A percentile compares a stretch with the other conserved stretches of the same genome.
Conservation (phyloP, 1,140 invertebrate genomes). For the Hesperophylax magnus region DNA sequence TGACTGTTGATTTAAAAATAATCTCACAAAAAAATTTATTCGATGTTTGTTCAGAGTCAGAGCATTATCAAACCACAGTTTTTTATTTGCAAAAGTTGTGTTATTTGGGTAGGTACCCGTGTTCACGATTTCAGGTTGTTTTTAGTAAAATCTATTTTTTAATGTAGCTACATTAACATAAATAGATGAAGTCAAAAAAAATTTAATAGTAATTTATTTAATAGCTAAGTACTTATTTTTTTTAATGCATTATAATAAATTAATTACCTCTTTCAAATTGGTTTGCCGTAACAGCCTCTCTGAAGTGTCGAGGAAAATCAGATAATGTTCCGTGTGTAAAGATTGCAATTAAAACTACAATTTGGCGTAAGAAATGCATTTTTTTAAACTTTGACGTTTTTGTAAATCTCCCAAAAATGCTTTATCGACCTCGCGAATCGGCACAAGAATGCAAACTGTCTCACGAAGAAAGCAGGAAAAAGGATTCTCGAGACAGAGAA, state of each 20-base stretch:
- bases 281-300: not conserved
- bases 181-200: no score
- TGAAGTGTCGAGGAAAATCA: not conserved
- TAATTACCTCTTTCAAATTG: slow-evolving; percentile 16
- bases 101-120: no score
- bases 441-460: not conserved
- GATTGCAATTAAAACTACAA: not conserved
- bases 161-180: no score
- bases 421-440: slow-evolving; percentile 9
- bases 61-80: no score
- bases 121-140: no score
- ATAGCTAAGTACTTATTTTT: not conserved
- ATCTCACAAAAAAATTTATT: no score
- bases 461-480: no score
- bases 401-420: not conserved
- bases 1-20: no score
- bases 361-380: not conserved
- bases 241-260: no score
- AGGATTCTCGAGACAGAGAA: not conserved
- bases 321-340: not conserved
- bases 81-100: no score
- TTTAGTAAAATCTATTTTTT: no score
- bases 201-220: not conserved
- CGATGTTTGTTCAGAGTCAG: no score
- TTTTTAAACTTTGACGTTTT: not conserved